Conservation (phyloP, 2,113 vertebrate species). For the Prinia subflava region DNA sequence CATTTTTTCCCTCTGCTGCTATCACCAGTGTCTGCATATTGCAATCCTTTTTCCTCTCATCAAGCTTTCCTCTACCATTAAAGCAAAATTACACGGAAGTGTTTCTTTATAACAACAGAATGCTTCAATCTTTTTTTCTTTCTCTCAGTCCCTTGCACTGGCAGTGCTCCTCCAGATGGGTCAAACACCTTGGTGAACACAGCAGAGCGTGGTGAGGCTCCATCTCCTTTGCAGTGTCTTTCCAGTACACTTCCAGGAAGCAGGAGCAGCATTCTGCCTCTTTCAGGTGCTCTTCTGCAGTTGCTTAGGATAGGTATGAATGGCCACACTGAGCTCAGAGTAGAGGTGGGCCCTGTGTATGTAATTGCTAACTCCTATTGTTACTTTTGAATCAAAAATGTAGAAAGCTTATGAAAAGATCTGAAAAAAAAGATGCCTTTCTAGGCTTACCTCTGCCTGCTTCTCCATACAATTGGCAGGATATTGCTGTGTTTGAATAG, state of each 20-base stretch:
- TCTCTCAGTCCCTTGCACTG: not conserved
- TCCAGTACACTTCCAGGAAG: not conserved
- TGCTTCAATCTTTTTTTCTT: not conserved
- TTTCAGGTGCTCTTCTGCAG: not conserved
- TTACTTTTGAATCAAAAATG: not conserved
- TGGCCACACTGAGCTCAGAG: not conserved
- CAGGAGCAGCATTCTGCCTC: not conserved
- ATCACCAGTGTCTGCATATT: not conserved
- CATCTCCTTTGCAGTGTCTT: not conserved
- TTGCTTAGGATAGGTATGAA: not conserved
- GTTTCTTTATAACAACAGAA: not conserved
- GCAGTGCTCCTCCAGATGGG: not conserved
- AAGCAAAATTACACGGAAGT: not conserved
- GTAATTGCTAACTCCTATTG: not conserved
- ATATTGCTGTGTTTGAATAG: not conserved
- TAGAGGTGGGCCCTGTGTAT: not conserved
- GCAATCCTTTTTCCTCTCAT: not conserved
- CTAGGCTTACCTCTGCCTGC: not conserved
- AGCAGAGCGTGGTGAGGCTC: not conserved
- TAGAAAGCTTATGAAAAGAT: not conserved
- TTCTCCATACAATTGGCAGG: not conserved
- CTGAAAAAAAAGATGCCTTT: not conserved
- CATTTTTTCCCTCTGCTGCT: not conserved
- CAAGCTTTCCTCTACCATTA: not conserved
- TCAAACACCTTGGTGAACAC: fast-evolving